A percentile compares a stretch with the other conserved stretches of the same genome.
phyloP scores from a whole-genome alignment of 1,140 invertebrate genomes.

The Hyles euphorbiae region DNA sequence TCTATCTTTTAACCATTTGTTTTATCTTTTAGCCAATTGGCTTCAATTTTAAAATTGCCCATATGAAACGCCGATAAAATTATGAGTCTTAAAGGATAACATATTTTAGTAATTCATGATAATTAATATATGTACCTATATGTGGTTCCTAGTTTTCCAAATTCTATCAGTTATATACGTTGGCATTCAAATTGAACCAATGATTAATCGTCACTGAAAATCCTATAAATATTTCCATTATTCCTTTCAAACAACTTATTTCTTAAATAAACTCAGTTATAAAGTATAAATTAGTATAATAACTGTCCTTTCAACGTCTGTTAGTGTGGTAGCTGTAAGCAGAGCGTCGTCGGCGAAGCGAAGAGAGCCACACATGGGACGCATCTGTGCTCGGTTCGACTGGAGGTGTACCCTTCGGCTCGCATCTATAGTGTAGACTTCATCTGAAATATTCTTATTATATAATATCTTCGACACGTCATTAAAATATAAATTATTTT shows the following conservation, averaged over 20 bases:
- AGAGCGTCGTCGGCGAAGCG: conserved; percentile 36
- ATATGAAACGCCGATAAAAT: too few species aligned
- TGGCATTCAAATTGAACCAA: too few species aligned
- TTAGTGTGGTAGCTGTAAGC: background rate
- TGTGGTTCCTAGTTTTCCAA: too few species aligned
- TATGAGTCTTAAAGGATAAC: too few species aligned
- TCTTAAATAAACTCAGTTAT: background rate
- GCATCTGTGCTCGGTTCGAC: conserved; percentile 54
- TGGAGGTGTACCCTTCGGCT: conserved; percentile 53
- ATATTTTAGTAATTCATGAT: too few species aligned
- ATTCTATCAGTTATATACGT: too few species aligned
- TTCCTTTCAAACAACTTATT: background rate
- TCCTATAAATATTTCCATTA: background rate
- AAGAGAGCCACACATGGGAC: conserved; percentile 60
- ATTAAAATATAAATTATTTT: too few species aligned
- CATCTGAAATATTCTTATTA: background rate
- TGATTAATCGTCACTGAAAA: too few species aligned
- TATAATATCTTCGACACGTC: background rate
- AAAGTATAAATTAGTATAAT: background rate
- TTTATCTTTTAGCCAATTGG: too few species aligned
- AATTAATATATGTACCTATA: too few species aligned
- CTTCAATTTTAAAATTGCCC: too few species aligned
- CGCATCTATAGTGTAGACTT: conserved; percentile 39
- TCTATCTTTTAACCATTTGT: too few species aligned
- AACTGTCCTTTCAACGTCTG: background rate